Base-by-base conservation (phyloP, 1,140 invertebrate species). In the Sipha flava region DNA sequence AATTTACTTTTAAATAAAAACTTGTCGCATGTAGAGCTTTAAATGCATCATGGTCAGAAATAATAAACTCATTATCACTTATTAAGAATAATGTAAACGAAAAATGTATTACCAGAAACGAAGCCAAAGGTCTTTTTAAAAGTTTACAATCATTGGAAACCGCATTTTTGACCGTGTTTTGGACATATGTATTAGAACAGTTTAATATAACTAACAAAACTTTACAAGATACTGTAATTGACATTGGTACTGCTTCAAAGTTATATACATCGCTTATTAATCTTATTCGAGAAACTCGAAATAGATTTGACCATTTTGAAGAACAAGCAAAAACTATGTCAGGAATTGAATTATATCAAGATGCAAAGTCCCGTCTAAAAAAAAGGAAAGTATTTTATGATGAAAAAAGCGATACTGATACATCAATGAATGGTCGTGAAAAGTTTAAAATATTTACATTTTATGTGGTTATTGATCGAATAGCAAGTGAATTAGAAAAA, bases 131-230 rank as follows among this genome's bases (percentile, higher is more conserved):
- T 21, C 34, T 82, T 47, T 52, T 75, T 26, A 80, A 80, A 57
- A 40, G 43, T 75, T 43, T 82, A 29, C 43, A 81, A 26, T 59
- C 40, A 47, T 59, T 82, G 54, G 81, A 82, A 82, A 81, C 66
- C 31, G 59, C 66, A 31, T 62, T 82, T 12, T 43, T 81, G 80
- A 31, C 40, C 26, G 37, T 81, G 31, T 40, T 81, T 5, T 81
- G 80, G 81, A 79, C 52, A 52, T 45, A 79, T 43, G 68, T 81
- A 52, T 80, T 81, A 62, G 57, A 81, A 79, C 68, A 34, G 43
- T 81, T 81, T 34, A 80, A 81, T 70, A 81, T 64, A 81, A 62
- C 79, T 6, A 75, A 26, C 62, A 81, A 81, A 66, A 31, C n/a
- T 31, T 26, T 81, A 14, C 81, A 81, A 81, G 29, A 34, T 57